Conservation (phyloP, 1,140 invertebrate species). For the Musca domestica region DNA sequence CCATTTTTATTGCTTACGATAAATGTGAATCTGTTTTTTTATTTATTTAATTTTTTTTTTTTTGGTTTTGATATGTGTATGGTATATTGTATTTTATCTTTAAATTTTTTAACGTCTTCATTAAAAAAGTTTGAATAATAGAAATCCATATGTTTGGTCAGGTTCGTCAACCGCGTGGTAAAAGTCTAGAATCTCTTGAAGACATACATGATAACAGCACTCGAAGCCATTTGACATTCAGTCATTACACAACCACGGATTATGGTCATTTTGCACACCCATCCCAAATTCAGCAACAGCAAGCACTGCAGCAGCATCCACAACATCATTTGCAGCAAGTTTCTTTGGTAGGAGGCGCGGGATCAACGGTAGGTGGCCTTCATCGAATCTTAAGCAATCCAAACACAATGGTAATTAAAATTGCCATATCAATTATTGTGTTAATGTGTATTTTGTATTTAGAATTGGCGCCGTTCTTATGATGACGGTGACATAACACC, state of each 20-base stretch:
- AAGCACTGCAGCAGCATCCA: slow-evolving; percentile 50
- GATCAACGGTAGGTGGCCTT: neutral
- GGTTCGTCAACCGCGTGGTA: slow-evolving; percentile 70
- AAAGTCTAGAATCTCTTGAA: slow-evolving; percentile 80
- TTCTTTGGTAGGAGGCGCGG: slow-evolving; percentile 35
- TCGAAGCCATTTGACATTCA: slow-evolving; percentile 61
- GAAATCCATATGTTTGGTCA: slow-evolving; percentile 19
- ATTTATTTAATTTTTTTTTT: slow-evolving; percentile 4
- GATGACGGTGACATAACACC: slow-evolving; percentile 87
- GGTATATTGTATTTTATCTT: too few relatives aligned
- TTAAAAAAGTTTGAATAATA: neutral
- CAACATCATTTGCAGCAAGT: slow-evolving; percentile 48
- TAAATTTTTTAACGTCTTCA: neutral
- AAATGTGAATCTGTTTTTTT: too few relatives aligned
- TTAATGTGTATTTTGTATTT: neutral
- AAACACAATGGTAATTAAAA: slow-evolving; percentile 34
- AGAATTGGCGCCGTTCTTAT: slow-evolving; percentile 74
- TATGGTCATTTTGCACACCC: slow-evolving; percentile 54
- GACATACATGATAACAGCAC: slow-evolving; percentile 64
- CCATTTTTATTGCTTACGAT: too few relatives aligned
- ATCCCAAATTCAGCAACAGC: slow-evolving; percentile 54
- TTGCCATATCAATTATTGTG: neutral
- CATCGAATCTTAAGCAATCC: slow-evolving; percentile 49
- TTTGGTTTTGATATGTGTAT: neutral
- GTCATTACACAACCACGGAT: slow-evolving; percentile 52